Conservation (phyloP, 2,113 vertebrate species). For the Lonchura striata region DNA sequence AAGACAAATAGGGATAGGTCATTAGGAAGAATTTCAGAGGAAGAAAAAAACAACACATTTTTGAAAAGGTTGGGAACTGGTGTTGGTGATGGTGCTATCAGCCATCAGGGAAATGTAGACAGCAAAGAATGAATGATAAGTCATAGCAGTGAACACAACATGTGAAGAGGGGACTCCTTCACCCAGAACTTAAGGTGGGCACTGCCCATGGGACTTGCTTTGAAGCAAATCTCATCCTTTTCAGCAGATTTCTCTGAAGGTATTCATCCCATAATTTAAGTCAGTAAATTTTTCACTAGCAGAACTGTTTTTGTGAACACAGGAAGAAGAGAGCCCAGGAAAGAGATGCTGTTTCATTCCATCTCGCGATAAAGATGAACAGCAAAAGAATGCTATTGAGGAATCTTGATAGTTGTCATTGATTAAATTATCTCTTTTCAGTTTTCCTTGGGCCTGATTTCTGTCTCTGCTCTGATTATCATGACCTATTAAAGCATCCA, state of each 20-base stretch:
- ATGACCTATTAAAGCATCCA: background rate
- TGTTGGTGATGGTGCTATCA: background rate
- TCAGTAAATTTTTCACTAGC: background rate
- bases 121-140: background rate
- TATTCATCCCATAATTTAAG: background rate
- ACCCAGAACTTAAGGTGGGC: background rate
- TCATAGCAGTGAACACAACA: background rate
- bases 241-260: background rate
- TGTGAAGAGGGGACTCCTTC: background rate
- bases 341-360: background rate
- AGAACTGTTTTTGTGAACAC: background rate
- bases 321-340: background rate
- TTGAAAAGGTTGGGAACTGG: background rate
- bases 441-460: background rate
- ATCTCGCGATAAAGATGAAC: background rate
- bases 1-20: background rate
- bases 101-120: background rate
- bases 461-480: background rate
- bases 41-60: background rate
- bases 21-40: background rate
- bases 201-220: background rate
- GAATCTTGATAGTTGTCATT: background rate
- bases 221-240: background rate
- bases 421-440: background rate
- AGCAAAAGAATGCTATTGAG: rapidly evolving